Percentiles rank a stretch among this genome's conserved stretches.
Evolutionary conservation across 2,888 invertebrate genomes (phyloP).

Genomic region (Trichopoda pennipes): DNA sequence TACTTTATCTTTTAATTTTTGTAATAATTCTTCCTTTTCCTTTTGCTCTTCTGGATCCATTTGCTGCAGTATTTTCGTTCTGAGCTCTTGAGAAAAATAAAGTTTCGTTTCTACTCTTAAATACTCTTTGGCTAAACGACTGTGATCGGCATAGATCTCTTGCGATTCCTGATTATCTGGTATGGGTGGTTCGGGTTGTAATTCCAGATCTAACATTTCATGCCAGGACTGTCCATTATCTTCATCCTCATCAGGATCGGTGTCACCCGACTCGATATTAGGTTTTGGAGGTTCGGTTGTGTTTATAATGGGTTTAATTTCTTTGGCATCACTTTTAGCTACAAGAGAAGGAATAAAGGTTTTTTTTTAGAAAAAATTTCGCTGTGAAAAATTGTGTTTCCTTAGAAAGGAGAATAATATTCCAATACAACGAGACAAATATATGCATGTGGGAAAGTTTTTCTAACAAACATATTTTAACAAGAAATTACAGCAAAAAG

Average conservation of each 20-base stretch:
- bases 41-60: constrained; percentile 78
- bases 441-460: background rate
- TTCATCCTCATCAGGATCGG: constrained; percentile 72
- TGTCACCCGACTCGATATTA: constrained; percentile 70
- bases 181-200: constrained; percentile 92
- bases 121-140: constrained; percentile 92
- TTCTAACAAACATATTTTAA: too few relatives aligned
- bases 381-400: too few relatives aligned
- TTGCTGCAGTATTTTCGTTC: constrained; percentile 86
- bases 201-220: constrained; percentile 89
- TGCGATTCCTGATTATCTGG: constrained; percentile 88
- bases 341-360: constrained; percentile 34
- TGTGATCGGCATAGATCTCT: constrained; percentile 93
- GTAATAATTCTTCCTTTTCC: constrained; percentile 77
- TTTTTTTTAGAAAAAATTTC: background rate
- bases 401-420: background rate
- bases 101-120: constrained; percentile 93
- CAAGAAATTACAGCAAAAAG: too few relatives aligned
- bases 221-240: constrained; percentile 82
- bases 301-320: constrained; percentile 78
- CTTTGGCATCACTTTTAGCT: constrained; percentile 81
- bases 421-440: constrained; percentile 1
- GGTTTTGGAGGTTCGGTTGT: constrained; percentile 53
- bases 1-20: constrained; percentile 80
- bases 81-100: constrained; percentile 89